Evolutionary conservation across 2,888 invertebrate genomes (phyloP), one percentile per base, ranked within the genome.

Genomic region (Yponomeuta malinellus): DNA sequence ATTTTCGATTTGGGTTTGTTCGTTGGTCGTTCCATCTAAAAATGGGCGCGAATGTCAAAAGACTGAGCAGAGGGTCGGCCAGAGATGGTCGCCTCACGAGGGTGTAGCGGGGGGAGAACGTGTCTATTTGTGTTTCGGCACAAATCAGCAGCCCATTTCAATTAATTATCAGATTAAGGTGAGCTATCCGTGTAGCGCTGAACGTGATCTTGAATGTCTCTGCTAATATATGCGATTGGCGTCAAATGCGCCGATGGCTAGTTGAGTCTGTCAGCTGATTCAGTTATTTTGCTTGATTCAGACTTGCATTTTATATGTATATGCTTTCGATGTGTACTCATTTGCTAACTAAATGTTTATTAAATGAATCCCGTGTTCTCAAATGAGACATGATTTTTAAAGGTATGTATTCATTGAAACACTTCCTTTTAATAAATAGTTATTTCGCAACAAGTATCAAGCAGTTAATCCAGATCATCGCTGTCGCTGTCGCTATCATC

Each of bases 81-180:
- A 75, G 70, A 69, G 70, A 71, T 33, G 52, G 68, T 48, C 70
- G 69, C n/a, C 80, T 81, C 82, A 78, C 72, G 71, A 72, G 76
- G 70, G 76, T 72, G 72, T 75, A 72, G 78, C 83, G 85, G 84
- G 84, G 78, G 81, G 75, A 82, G 78, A 80, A 80, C 79, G 76
- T 78, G 12, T 85, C 91, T 92, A 92, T 92, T 92, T 92, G 86
- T 83, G 91, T 86, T 78, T 71, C 87, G 84, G 82, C 86, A 90
- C 91, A 91, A 92, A 92, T 92, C 92, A 91, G 82, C 85, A 85
- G 88, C 88, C 89, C 84, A 83, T 86, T 87, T 90, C 89, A 89
- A 92, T 92, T 92, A 92, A 92, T 92, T 90, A 92, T 90, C 83
- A 88, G 90, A 92, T 92, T 92, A 91, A 92, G 88, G 91, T 90